Conservation (phyloP, 2,888 invertebrate species). For the Lochmaea capreae region DNA sequence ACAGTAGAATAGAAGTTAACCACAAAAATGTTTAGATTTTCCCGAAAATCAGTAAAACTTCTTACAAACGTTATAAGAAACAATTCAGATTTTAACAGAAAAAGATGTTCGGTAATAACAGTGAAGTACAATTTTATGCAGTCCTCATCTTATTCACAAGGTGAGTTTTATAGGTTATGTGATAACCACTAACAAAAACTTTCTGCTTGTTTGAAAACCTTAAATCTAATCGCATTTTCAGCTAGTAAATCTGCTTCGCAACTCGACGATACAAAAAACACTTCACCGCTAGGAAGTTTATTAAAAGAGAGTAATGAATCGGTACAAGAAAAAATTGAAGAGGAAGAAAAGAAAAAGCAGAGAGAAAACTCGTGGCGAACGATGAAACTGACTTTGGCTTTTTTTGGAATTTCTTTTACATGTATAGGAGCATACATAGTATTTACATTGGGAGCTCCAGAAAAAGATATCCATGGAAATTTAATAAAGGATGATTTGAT, state of each 20-base stretch:
- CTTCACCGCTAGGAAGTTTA: constrained; percentile 51
- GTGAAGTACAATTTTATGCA: constrained; percentile 42
- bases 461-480: constrained; percentile 78
- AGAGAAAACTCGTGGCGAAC: constrained; percentile 60
- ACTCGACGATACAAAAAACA: constrained; percentile 40
- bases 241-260: background rate
- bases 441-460: constrained; percentile 80
- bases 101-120: constrained; percentile 39
- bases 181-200: constrained; percentile 4
- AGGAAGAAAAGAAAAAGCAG: constrained; percentile 55
- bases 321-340: constrained; percentile 47
- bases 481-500: constrained; percentile 81
- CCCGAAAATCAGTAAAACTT: constrained; percentile 45
- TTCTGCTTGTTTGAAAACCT: background rate
- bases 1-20: constrained; percentile 4
- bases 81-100: constrained; percentile 43
- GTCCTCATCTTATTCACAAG: constrained; percentile 37
- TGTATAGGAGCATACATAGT: constrained; percentile 72
- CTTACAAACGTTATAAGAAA: constrained; percentile 47
- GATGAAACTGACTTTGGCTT: constrained; percentile 60
- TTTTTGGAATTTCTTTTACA: constrained; percentile 73
- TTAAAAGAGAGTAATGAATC: constrained; percentile 50
- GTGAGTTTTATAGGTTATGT: constrained; percentile 41
- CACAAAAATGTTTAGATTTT: constrained; percentile 49
- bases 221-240: constrained; percentile 1